Base-by-base conservation (phyloP, 2,888 invertebrate species). In the Gymnoscelis rufifasciata region DNA sequence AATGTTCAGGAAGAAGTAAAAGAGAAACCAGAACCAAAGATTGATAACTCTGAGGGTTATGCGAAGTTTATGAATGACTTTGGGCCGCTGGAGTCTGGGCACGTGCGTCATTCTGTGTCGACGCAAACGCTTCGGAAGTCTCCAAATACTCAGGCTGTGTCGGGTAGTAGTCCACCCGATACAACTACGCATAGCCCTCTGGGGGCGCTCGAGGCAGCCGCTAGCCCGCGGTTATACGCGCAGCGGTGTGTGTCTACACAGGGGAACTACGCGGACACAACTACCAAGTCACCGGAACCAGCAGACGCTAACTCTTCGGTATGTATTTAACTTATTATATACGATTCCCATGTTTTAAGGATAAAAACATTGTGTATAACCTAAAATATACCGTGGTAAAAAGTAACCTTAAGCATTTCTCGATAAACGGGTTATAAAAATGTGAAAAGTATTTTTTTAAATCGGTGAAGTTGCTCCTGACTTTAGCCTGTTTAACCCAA, bases 131-230 rank as follows among this genome's bases (percentile, higher is more conserved):
- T 93, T 47, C 43, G 52, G 59, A 74, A 73, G 54, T 76, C 76
- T 2, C 71, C 90, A 14, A 12, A 19, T 59, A 60, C 60, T 7
- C 66, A 60, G 38, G 74, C 66, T 10, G 69, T 61, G 29, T 68
- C 72, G 6, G 74, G 76, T 12, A 64, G 74, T 50, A 77, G 76
- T 31, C 95, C 95, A 4, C 95, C 95, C 0, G 95, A 95, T 66
- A 95, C 95, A 0, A 95, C 95, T 0, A 95, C 95, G 0, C 93
- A 93, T 66, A 95, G 95, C 76, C 95, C 95, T 8, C 86, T 92
- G 47, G 93, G 93, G 44, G 89, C 92, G 3, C 78, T 86, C 31
- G 83, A 81, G 56, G 59, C 74, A 19, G 66, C 68, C 5, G 57
- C 61, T 41, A 60, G 66, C 24, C 65, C 69, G 24, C 60, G 51